phyloP scores from a whole-genome alignment of 1,140 invertebrate genomes.

The Drosophila subobscura region DNA sequence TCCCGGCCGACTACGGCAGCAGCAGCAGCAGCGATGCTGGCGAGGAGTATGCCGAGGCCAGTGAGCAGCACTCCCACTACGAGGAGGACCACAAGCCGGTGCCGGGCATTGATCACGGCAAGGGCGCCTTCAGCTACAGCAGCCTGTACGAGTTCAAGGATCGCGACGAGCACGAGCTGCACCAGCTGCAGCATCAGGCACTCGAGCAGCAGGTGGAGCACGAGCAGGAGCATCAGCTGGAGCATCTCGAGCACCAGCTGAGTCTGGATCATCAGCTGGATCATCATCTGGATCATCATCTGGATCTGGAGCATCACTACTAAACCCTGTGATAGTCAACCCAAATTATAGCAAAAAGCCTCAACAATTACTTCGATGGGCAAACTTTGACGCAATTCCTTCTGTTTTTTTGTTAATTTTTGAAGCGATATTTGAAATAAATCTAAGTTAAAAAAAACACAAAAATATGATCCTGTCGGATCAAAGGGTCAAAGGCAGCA shows the following conservation, averaged over 20 bases:
- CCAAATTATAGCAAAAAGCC: slow-evolving; percentile 29
- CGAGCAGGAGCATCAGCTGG: slow-evolving; percentile 29
- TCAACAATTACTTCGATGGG: slow-evolving; percentile 19
- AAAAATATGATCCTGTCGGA: too few relatives aligned
- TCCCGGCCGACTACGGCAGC: slow-evolving; percentile 64
- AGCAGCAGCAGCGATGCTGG: slow-evolving; percentile 48
- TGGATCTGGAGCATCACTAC: slow-evolving; percentile 38
- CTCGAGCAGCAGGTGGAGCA: slow-evolving; percentile 58
- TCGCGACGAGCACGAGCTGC: slow-evolving; percentile 59
- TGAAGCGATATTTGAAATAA: slow-evolving; percentile 17
- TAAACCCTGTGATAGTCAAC: slow-evolving; percentile 39
- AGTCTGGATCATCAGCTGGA: slow-evolving; percentile 24
- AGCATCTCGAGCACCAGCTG: slow-evolving; percentile 28
- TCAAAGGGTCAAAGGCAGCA: too few relatives aligned
- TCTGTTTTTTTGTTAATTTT: slow-evolving; percentile 36
- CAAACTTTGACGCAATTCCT: not conserved
- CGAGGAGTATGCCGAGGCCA: slow-evolving; percentile 67
- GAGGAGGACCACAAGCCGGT: slow-evolving; percentile 63
- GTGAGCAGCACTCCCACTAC: slow-evolving; percentile 58
- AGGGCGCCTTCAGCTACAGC: slow-evolving; percentile 78
- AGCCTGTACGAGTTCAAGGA: slow-evolving; percentile 79
- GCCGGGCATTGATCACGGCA: slow-evolving; percentile 77
- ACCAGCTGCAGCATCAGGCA: slow-evolving; percentile 57
- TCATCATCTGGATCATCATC: slow-evolving; percentile 24
- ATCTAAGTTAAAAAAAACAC: slow-evolving; percentile 16